A percentile compares a stretch with the other conserved stretches of the same genome.
Evolutionary conservation across 2,797 vertebrate species (phyloP).

Genomic region (Pteronotus mesoamericanus): DNA sequence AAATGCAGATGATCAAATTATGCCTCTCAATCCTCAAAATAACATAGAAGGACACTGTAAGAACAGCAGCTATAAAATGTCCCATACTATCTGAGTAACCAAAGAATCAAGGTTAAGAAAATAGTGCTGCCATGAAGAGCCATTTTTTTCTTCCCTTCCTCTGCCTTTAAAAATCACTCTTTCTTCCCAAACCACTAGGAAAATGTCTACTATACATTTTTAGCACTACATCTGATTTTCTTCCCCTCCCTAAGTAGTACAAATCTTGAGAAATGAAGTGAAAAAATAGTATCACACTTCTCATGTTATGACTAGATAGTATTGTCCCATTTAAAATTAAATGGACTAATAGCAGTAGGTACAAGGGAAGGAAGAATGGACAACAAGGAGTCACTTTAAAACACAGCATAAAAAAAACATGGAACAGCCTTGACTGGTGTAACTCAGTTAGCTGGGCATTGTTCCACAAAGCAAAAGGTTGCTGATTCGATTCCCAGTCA

Average conservation of each 20-base stretch:
- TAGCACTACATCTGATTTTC: not conserved
- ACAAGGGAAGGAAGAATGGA: not conserved
- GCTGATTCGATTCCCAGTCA: not conserved
- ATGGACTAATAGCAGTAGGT: not conserved
- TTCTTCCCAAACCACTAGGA: not conserved
- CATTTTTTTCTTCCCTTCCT: not conserved
- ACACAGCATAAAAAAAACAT: not conserved
- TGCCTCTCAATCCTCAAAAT: not conserved
- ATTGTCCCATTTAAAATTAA: not conserved
- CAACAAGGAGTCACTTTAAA: not conserved
- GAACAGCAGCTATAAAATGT: slow-evolving; percentile 12
- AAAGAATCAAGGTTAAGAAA: not conserved
- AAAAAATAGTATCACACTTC: not conserved
- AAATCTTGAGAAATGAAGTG: not conserved
- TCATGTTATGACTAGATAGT: not conserved
- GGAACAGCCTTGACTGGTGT: not conserved
- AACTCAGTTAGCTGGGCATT: not conserved
- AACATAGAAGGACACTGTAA: not conserved
- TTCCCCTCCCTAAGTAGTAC: not conserved
- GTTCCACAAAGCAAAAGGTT: not conserved
- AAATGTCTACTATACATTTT: not conserved
- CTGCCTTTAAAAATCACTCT: not conserved
- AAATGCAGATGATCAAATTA: not conserved
- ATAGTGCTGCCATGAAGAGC: not conserved
- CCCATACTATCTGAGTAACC: not conserved